phyloP scores from a whole-genome alignment of 2,888 invertebrate species.

The Agrochola litura region DNA sequence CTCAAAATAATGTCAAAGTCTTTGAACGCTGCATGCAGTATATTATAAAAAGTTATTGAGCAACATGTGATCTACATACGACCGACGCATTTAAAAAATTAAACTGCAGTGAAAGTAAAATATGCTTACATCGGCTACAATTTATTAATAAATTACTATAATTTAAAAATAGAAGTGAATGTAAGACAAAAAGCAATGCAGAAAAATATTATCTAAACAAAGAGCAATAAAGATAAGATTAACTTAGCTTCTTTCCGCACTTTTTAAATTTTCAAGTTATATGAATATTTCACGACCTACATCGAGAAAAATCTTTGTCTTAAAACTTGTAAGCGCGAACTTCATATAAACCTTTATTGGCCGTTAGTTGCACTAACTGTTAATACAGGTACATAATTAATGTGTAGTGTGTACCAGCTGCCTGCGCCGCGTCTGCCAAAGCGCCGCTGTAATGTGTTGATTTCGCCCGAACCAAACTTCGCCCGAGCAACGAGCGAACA shows the following conservation, averaged over 20 bases:
- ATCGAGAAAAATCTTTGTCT: constrained; percentile 13
- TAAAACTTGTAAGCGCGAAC: constrained; percentile 10
- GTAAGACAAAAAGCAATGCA: too few species aligned
- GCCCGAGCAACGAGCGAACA: constrained; percentile 88
- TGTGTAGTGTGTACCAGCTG: constrained; percentile 78
- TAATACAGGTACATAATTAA: constrained; percentile 58
- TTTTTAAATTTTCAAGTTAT: constrained; percentile 8
- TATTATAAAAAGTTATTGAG: neutral
- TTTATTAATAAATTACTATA: too few species aligned
- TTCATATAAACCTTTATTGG: constrained; percentile 29
- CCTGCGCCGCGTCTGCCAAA: constrained; percentile 87
- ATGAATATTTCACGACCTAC: constrained; percentile 29
- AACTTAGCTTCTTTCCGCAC: neutral
- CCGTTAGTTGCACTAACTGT: constrained; percentile 43
- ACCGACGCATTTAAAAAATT: too few species aligned
- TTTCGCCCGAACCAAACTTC: constrained; percentile 89
- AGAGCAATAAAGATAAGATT: too few species aligned
- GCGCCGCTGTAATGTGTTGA: constrained; percentile 89
- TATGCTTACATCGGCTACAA: too few species aligned
- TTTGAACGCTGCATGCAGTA: neutral
- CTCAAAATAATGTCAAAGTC: neutral
- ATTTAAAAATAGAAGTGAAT: too few species aligned
- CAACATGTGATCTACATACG: neutral
- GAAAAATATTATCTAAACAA: too few species aligned
- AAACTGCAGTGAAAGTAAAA: too few species aligned